Evolutionary conservation across 2,113 vertebrate species (phyloP), one percentile per base, ranked within the genome.

Genomic region (Strigops habroptila): DNA sequence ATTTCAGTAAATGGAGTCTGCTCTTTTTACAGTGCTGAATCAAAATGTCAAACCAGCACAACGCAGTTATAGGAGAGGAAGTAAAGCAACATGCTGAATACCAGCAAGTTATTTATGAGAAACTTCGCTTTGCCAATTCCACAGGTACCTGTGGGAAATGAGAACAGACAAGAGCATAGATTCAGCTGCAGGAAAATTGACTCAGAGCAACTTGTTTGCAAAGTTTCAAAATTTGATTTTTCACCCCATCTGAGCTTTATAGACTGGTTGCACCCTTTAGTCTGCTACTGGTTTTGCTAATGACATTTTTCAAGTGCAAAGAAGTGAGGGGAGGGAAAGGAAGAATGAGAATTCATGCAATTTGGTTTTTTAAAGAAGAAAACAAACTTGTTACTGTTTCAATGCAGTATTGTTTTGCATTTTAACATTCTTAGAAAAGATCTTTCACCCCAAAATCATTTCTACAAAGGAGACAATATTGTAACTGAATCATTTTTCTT

Each of bases 1-100:
- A 82, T 90, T 76, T 91, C 74, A 73, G 81, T 82, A 95, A 95
- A 95, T 90, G 82, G 82, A 82, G 49, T 85, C 91, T 91, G 67
- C 62, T 87, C 19, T 82, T 92, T 92, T 74, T 75, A 71, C 65
- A 82, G 3, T 46, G 90, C 65, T 73, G 81, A 84, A 90, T 88
- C 80, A 86, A 84, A 92, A 93, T 94, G 82, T 96, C 92, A 96
- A 71, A 86, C 55, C 60, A 86, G 51, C 62, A 70, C 71, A 96
- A 64, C 81, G 86, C 88, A 94, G 68, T 95, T 96, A 92, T 52
- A 71, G 62, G 44, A 93, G 69, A 86, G 60, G 62, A 96, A 94
- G 93, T 91, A 93, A 95, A 96, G 76, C 80, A 92, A 71, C 48
- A 30, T 41, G 65, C 35, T 52, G 93, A 88, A 93, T 84, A 94